Evolutionary conservation across 2,113 vertebrate species (phyloP).

Genomic region (Bujurquina vittata): DNA sequence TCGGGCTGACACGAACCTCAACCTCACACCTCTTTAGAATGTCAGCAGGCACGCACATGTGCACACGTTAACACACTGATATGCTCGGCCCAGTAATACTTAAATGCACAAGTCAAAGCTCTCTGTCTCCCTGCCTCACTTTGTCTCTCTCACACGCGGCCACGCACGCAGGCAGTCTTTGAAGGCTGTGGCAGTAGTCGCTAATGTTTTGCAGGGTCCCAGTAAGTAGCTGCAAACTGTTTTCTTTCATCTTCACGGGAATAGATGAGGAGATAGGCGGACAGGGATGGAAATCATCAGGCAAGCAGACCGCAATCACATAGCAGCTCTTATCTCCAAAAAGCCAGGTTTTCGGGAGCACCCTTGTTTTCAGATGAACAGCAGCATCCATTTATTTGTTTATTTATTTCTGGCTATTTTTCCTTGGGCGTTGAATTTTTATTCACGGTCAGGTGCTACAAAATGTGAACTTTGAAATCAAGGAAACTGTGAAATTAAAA

Average conservation of each 20-base stretch:
- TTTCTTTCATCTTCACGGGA: conserved; percentile 73
- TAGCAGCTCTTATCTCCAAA: conserved; percentile 66
- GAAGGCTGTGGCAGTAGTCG: conserved; percentile 51
- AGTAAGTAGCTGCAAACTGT: conserved; percentile 71
- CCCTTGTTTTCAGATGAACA: conserved; percentile 58
- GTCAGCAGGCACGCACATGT: conserved; percentile 52
- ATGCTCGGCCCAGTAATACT: conserved; percentile 7
- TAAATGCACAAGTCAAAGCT: conserved; percentile 19
- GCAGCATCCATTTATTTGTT: conserved; percentile 25
- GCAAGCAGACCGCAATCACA: conserved; percentile 51
- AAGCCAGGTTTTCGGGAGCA: conserved; percentile 59
- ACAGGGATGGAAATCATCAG: conserved; percentile 58
- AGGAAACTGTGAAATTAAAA: conserved; percentile 12
- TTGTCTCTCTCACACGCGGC: conserved; percentile 4
- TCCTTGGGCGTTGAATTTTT: neutral
- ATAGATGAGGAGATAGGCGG: conserved; percentile 65
- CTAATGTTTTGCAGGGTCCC: conserved; percentile 70
- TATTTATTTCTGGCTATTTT: neutral
- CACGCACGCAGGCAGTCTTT: conserved; percentile 25
- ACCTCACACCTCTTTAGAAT: conserved; percentile 75
- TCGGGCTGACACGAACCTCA: conserved; percentile 67
- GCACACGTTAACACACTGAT: conserved; percentile 28
- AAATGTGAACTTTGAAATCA: conserved; percentile 20
- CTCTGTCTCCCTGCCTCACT: conserved; percentile 5
- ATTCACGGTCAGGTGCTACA: neutral